Conservation (phyloP, 2,888 invertebrate species). For the Cantharis rufa region DNA sequence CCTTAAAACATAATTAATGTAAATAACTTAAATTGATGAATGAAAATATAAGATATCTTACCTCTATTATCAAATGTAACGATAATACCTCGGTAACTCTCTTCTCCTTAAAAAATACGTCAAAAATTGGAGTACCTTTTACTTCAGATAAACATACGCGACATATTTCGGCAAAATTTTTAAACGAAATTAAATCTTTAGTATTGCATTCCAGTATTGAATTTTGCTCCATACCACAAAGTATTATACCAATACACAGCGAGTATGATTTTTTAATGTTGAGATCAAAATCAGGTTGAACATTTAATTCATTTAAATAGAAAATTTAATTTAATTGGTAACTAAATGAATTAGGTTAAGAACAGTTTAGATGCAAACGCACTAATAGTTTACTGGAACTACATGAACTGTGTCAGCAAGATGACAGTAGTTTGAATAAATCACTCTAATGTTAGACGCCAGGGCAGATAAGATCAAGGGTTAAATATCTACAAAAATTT, state of each 20-base stretch:
- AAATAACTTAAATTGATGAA: neutral
- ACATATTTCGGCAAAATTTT: neutral
- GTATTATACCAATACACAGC: neutral
- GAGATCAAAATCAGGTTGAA: too few relatives aligned
- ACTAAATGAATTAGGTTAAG: neutral
- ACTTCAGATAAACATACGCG: neutral
- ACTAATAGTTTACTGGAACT: neutral
- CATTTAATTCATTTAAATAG: too few relatives aligned
- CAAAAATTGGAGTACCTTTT: neutral
- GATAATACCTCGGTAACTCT: constrained; percentile 9
- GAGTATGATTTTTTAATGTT: neutral
- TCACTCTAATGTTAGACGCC: too few relatives aligned
- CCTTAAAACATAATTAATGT: constrained; percentile 7
- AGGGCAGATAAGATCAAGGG: too few relatives aligned
- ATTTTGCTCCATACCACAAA: neutral
- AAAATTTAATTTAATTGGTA: neutral
- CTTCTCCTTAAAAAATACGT: constrained; percentile 15
- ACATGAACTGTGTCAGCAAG: too few relatives aligned
- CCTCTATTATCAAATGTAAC: constrained; percentile 10
- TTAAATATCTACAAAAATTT: too few relatives aligned
- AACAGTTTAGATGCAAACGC: neutral
- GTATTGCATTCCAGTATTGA: neutral
- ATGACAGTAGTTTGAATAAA: neutral
- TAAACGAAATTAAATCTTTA: neutral
- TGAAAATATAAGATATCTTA: neutral